A percentile compares a stretch with the other conserved stretches of the same genome.
These are phyloP conservation scores for Rhinolophus ferrumequinum DNA, from an alignment of 2,113 vertebrate species.

Conservation along the genomic window DNA sequence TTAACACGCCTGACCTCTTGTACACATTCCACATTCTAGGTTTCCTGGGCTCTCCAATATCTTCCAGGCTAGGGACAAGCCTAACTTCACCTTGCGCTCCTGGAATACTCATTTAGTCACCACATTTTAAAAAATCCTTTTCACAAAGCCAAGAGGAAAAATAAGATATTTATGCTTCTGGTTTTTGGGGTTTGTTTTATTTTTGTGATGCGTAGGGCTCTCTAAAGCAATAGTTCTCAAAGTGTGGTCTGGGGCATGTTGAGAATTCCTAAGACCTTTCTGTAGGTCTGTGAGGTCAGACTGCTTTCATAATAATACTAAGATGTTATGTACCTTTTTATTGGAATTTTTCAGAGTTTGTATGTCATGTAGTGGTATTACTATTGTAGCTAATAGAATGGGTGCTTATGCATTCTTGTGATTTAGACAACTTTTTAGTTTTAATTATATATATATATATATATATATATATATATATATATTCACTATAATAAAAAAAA, in stretches of 20 bases:
- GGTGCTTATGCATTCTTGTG: not conserved
- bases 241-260: not conserved
- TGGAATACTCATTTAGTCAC: not conserved
- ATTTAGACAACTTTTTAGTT: not conserved
- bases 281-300: not conserved
- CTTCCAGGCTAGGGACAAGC: not conserved
- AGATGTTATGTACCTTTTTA: not conserved
- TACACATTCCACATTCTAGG: not conserved
- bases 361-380: not conserved
- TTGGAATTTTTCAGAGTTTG: not conserved
- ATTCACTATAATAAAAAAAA: not conserved
- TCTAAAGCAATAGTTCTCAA: not conserved
- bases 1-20: not conserved
- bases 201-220: not conserved
- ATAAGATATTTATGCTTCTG: not conserved
- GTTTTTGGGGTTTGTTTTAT: not conserved
- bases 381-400: not conserved
- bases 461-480: not conserved
- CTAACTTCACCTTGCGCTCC: not conserved
- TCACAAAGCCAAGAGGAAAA: not conserved
- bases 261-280: not conserved
- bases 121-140: not conserved
- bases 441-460: not conserved
- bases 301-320: not conserved
- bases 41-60: not conserved